Evolutionary conservation across 1,140 invertebrate species (phyloP).

Genomic region (Neodiprion lecontei): DNA sequence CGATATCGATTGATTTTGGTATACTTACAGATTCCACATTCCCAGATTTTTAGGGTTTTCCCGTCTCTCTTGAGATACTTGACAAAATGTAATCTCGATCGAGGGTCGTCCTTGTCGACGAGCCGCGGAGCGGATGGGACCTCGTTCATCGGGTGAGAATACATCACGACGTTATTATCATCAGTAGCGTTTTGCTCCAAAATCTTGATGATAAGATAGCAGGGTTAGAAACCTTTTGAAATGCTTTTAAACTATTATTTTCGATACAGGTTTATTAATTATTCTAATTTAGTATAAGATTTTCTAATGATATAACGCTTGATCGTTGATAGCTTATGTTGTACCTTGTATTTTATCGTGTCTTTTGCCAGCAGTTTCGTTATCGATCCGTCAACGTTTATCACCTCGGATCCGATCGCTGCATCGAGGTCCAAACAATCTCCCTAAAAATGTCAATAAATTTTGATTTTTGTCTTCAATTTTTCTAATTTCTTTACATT

Average conservation of each 20-base stretch:
- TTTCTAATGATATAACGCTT: no score
- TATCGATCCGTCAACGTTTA: constrained; percentile 36
- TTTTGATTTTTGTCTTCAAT: no score
- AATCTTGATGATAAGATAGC: constrained; percentile 20
- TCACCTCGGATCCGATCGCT: constrained; percentile 37
- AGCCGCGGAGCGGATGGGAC: constrained; percentile 35
- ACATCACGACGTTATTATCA: constrained; percentile 42
- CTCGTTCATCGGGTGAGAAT: constrained; percentile 37
- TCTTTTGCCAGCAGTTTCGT: constrained; percentile 43
- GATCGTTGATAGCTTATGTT: background rate
- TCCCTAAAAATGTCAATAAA: background rate
- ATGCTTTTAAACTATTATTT: constrained; percentile 9
- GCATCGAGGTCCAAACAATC: constrained; percentile 40
- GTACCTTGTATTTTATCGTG: constrained; percentile 37
- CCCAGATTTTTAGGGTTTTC: constrained; percentile 70
- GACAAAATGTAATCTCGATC: constrained; percentile 66
- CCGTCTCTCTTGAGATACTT: constrained; percentile 71
- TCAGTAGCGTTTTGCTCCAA: constrained; percentile 33
- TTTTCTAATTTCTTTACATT: background rate
- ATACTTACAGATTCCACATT: constrained; percentile 71
- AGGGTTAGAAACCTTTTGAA: no score
- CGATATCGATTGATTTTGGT: no score
- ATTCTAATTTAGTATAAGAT: no score
- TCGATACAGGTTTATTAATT: no score
- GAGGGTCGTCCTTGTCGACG: constrained; percentile 61